Conservation (phyloP, 2,888 invertebrate genomes). For the Chaetogeoica ovagalla region DNA sequence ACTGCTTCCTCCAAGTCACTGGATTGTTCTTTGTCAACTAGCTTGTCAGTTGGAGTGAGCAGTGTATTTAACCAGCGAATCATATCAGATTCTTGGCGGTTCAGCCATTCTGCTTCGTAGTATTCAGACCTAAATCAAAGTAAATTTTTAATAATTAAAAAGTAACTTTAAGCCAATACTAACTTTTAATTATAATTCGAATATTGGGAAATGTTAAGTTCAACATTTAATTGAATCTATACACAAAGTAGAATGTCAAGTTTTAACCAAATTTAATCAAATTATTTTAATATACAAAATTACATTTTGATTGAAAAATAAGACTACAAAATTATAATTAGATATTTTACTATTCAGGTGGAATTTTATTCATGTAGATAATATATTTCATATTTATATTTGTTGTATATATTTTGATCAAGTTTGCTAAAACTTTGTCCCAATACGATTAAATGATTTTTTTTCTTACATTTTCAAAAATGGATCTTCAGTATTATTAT, state of each 20-base stretch:
- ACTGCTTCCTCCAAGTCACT: slow-evolving; percentile 71
- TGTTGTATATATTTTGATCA: too few species aligned
- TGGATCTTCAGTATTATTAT: slow-evolving; percentile 39
- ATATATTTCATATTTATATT: too few species aligned
- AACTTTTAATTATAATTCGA: too few species aligned
- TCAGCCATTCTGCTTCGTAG: slow-evolving; percentile 62
- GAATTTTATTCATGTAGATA: too few species aligned
- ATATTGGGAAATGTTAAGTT: too few species aligned
- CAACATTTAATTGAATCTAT: not conserved
- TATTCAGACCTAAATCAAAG: slow-evolving; percentile 51
- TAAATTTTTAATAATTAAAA: not conserved
- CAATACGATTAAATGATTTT: not conserved
- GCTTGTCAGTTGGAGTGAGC: slow-evolving; percentile 70
- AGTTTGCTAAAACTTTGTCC: too few species aligned
- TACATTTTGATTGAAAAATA: too few species aligned
- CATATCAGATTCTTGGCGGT: slow-evolving; percentile 71
- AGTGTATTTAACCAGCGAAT: slow-evolving; percentile 80
- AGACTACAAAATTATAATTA: too few species aligned
- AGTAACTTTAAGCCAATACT: not conserved
- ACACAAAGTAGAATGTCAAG: not conserved
- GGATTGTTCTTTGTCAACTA: slow-evolving; percentile 68
- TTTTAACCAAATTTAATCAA: too few species aligned
- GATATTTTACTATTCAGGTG: too few species aligned
- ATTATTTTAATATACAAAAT: too few species aligned
- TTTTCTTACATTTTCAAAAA: slow-evolving; percentile 51